Conservation (phyloP, 2,113 vertebrate genomes). For the Pleuronectes platessa region DNA sequence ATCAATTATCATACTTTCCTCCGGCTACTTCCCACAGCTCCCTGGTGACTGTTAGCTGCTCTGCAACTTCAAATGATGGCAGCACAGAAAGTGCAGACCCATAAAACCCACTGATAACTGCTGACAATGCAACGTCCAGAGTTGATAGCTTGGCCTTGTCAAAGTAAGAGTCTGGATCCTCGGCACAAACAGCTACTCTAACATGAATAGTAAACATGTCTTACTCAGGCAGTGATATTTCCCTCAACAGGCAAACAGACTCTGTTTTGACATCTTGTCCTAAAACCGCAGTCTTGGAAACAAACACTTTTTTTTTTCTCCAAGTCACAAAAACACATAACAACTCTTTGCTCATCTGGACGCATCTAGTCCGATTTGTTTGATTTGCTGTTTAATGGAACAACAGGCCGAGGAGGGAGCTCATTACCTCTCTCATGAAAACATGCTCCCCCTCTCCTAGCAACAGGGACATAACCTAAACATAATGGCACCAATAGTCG, state of each 20-base stretch:
- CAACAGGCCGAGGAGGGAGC: conserved; percentile 40
- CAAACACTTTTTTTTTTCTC: conserved; percentile 27
- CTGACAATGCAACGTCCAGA: background rate
- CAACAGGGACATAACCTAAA: conserved; percentile 38
- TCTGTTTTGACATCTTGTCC: conserved; percentile 18
- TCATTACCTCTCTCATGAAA: conserved; percentile 46
- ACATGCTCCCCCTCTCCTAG: conserved; percentile 45
- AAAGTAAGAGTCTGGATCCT: conserved; percentile 4
- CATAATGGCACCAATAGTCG: conserved; percentile 6
- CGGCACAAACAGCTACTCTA: background rate
- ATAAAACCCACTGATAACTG: conserved; percentile 9
- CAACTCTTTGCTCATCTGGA: conserved; percentile 9
- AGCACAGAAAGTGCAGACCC: conserved; percentile 15
- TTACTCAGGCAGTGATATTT: background rate
- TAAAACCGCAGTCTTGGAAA: conserved; percentile 10
- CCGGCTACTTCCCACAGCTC: conserved; percentile 48
- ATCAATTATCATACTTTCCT: conserved; percentile 75
- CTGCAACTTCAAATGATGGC: conserved; percentile 11
- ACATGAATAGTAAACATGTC: background rate
- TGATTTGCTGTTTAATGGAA: conserved; percentile 1
- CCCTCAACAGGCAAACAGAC: background rate
- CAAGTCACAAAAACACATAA: background rate
- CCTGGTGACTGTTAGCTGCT: conserved; percentile 36
- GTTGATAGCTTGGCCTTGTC: background rate
- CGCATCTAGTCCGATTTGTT: conserved; percentile 25